A percentile compares a stretch with the other conserved stretches of the same genome.
These are phyloP conservation scores for Leptopilina boulardi DNA, from an alignment of 1,140 invertebrate species.

Conservation along the genomic window DNA sequence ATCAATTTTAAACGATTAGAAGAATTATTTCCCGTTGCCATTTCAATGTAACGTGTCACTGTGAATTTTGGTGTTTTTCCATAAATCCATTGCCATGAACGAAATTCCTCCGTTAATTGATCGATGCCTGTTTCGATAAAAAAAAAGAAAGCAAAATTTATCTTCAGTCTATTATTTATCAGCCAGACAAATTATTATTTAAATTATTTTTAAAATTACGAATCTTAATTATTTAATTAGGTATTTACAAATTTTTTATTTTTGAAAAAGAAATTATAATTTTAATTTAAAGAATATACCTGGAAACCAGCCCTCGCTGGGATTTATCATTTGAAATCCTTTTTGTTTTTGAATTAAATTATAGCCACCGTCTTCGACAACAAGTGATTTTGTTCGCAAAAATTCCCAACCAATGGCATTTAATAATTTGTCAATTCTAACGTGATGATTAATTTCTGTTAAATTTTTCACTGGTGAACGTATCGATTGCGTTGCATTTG, in stretches of 20 bases:
- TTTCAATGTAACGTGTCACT: conserved; percentile 72
- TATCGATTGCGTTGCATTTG: conserved; percentile 89
- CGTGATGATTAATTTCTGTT: conserved; percentile 81
- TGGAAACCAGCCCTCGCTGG: conserved; percentile 90
- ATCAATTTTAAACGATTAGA: conserved; percentile 62
- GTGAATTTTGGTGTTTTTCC: conserved; percentile 92
- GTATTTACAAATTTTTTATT: too few relatives aligned
- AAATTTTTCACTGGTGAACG: conserved; percentile 89
- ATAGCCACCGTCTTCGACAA: conserved; percentile 82
- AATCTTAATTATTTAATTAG: too few relatives aligned
- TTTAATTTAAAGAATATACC: too few relatives aligned
- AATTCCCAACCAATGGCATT: conserved; percentile 88
- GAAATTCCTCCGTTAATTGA: conserved; percentile 78
- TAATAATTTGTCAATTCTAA: conserved; percentile 83
- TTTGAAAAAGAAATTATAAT: conserved; percentile 20
- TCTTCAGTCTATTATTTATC: too few relatives aligned
- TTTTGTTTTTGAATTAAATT: conserved; percentile 82
- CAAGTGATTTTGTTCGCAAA: conserved; percentile 82
- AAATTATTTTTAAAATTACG: conserved; percentile 38
- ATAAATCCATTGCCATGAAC: conserved; percentile 91
- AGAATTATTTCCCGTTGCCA: conserved; percentile 46
- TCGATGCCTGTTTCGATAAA: conserved; percentile 81
- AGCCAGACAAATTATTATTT: too few relatives aligned
- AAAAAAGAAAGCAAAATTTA: too few relatives aligned
- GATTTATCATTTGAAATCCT: conserved; percentile 90